Evolutionary conservation across 2,113 vertebrate genomes (phyloP).

Genomic region (Petroica traversi): DNA sequence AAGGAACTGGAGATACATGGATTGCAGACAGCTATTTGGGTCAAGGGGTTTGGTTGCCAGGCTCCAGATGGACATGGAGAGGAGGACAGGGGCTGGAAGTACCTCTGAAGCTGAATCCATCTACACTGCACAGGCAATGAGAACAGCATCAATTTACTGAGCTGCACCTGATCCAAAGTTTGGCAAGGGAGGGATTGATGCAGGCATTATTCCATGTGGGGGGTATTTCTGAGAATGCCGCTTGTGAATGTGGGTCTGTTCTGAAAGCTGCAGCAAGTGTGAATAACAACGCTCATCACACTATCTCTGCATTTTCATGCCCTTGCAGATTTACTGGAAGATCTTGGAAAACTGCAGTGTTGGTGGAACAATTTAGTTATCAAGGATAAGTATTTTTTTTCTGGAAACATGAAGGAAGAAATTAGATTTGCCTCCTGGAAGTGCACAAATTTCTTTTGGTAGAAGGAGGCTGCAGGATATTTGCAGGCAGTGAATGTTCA

Average conservation of each 20-base stretch:
- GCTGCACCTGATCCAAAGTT: background rate
- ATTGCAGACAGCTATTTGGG: slow-evolving; percentile 20
- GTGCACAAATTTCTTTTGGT: background rate
- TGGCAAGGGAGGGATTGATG: background rate
- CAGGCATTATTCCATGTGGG: background rate
- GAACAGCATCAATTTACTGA: background rate
- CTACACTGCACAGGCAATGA: background rate
- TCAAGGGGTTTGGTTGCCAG: slow-evolving; percentile 29
- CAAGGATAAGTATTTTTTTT: slow-evolving; percentile 23
- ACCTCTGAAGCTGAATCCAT: background rate
- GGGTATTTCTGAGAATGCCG: background rate
- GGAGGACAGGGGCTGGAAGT: background rate
- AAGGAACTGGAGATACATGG: background rate
- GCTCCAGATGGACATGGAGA: background rate
- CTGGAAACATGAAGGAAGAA: background rate
- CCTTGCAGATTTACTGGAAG: slow-evolving; percentile 16
- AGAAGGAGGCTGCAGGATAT: background rate
- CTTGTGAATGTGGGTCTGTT: background rate
- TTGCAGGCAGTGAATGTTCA: background rate
- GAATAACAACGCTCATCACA: background rate
- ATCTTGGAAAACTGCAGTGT: slow-evolving; percentile 21
- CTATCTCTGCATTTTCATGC: background rate
- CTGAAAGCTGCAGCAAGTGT: background rate
- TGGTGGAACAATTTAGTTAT: slow-evolving; percentile 14
- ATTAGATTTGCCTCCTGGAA: background rate